Evolutionary conservation across 1,140 invertebrate genomes (phyloP).

Genomic region (Drosophila punjabiensis): DNA sequence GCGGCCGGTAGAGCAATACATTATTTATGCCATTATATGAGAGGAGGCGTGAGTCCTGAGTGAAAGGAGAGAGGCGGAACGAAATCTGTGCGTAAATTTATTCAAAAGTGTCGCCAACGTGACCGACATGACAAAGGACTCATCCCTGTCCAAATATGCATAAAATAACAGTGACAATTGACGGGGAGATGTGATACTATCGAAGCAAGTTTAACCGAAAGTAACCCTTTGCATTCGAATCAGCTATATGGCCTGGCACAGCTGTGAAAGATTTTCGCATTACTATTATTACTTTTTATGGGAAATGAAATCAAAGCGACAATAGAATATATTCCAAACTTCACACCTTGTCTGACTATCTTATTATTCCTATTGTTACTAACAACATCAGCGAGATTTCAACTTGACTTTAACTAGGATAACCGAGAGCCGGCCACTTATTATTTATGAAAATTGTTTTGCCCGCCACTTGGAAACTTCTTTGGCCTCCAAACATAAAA

Average conservation of each 20-base stretch:
- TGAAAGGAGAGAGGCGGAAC: neutral
- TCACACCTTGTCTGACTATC: neutral
- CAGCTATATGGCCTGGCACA: neutral
- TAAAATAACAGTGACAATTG: constrained; percentile 16
- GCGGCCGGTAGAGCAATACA: constrained; percentile 21
- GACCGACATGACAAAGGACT: constrained; percentile 31
- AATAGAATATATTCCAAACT: neutral
- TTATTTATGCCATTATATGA: constrained; percentile 51
- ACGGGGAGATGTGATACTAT: constrained; percentile 7
- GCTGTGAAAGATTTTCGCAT: neutral
- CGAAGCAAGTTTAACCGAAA: neutral
- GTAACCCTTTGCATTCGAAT: constrained; percentile 17
- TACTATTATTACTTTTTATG: neutral
- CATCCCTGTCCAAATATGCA: constrained; percentile 18
- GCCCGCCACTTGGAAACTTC: constrained; percentile 37
- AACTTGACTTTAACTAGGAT: constrained; percentile 5
- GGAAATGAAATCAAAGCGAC: neutral
- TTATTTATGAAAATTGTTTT: constrained; percentile 69
- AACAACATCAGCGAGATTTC: constrained; percentile 15
- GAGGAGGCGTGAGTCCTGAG: constrained; percentile 14
- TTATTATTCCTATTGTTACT: neutral
- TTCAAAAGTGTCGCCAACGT: constrained; percentile 49
- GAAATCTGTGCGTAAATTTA: constrained; percentile 43
- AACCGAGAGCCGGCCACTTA: constrained; percentile 42
- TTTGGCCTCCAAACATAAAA: neutral